Conservation (phyloP, 2,113 vertebrate species). For the Calidris pygmaea region DNA sequence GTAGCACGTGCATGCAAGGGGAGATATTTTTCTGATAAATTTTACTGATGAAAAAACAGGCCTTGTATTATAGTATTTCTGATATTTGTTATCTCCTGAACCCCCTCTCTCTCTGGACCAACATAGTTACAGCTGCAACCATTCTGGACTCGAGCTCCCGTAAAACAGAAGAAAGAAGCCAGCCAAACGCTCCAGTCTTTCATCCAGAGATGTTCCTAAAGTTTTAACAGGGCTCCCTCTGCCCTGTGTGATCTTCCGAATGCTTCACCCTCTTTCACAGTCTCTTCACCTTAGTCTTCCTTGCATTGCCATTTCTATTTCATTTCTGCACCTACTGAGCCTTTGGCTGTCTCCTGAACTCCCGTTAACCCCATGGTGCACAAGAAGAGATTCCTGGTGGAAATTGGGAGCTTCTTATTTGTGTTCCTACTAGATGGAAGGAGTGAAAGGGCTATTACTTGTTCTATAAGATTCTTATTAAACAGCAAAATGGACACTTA, state of each 20-base stretch:
- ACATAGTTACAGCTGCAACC: neutral
- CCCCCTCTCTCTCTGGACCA: neutral
- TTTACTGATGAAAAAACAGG: neutral
- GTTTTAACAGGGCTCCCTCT: neutral
- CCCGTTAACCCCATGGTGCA: neutral
- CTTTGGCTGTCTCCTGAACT: neutral
- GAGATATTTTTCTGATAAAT: neutral
- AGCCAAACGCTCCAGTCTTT: neutral
- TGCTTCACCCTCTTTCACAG: neutral
- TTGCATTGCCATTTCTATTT: neutral
- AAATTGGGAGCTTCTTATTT: neutral
- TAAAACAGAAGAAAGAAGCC: neutral
- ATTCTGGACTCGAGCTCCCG: neutral
- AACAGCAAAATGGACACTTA: constrained; percentile 14
- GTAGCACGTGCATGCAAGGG: accelerated
- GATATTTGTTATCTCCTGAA: neutral
- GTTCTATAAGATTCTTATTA: neutral
- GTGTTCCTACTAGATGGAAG: neutral
- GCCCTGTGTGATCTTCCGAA: neutral
- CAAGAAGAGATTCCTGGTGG: neutral
- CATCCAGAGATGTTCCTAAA: neutral
- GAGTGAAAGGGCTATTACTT: neutral
- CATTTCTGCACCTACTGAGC: neutral
- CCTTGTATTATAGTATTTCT: neutral
- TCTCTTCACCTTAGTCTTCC: neutral